A percentile compares a stretch with the other conserved stretches of the same genome.
Evolutionary conservation across 2,888 invertebrate species (phyloP).

Genomic region (Lepidochrysops patricia): DNA sequence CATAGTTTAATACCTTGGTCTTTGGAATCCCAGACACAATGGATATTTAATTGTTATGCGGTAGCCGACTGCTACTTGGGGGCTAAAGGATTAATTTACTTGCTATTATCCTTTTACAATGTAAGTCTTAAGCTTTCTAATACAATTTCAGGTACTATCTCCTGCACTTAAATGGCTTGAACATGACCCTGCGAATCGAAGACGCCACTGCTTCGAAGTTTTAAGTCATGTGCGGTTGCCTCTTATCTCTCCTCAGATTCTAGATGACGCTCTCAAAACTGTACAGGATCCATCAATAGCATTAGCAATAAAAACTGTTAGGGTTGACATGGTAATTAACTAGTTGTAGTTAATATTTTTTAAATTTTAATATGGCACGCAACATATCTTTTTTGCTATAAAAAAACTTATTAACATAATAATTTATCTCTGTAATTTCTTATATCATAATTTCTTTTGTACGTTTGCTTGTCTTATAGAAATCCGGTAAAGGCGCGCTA

Average conservation of each 20-base stretch:
- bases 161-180: conserved; percentile 92
- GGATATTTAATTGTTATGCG: too few relatives aligned
- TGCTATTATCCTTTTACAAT: too few relatives aligned
- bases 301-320: conserved; percentile 85
- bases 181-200: conserved; percentile 83
- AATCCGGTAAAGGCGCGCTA: conserved; percentile 82
- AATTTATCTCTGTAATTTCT: too few relatives aligned
- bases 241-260: conserved; percentile 84
- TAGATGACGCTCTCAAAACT: conserved; percentile 84
- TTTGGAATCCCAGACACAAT: too few relatives aligned
- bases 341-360: background rate
- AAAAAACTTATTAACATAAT: too few relatives aligned
- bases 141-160: conserved; percentile 78
- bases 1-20: too few relatives aligned
- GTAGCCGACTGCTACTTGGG: too few relatives aligned
- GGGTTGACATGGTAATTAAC: conserved; percentile 78
- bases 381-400: too few relatives aligned
- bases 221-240: conserved; percentile 87
- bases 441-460: too few relatives aligned
- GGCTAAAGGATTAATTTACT: too few relatives aligned
- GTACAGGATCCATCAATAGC: conserved; percentile 88
- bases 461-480: conserved; percentile 34
- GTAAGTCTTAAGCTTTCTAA: too few relatives aligned
- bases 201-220: conserved; percentile 90
- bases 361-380: too few relatives aligned